A percentile compares a stretch with the other conserved stretches of the same genome.
Conservation (phyloP, 2,113 vertebrate genomes). For the Cyrtonyx montezumae region DNA sequence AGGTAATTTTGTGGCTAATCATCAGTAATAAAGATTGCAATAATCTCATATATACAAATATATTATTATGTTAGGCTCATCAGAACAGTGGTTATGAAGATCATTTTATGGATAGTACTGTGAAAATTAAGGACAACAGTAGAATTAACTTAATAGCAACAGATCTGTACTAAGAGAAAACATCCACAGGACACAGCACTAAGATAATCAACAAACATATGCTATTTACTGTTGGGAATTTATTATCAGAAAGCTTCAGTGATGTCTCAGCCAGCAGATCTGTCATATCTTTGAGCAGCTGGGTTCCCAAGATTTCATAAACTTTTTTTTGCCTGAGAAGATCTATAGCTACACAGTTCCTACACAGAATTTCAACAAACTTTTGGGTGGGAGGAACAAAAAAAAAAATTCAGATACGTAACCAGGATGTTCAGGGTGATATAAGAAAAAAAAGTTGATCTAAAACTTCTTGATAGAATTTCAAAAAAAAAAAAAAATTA, state of each 20-base stretch:
- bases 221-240: background rate
- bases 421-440: background rate
- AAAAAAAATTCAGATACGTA: rapidly evolving
- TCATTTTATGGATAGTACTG: conserved; percentile 2
- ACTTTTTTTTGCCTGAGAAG: background rate
- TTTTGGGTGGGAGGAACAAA: rapidly evolving
- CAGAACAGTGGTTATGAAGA: conserved; percentile 37
- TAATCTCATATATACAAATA: conserved; percentile 20
- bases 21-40: conserved; percentile 48
- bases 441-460: no score
- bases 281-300: background rate
- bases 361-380: background rate
- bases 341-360: background rate
- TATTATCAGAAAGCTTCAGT: background rate
- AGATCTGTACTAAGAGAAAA: background rate
- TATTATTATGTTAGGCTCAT: conserved; percentile 22
- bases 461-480: no score
- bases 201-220: background rate
- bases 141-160: background rate
- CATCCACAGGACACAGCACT: background rate
- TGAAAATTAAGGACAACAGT: conserved; percentile 21
- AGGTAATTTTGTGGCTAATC: conserved; percentile 49
- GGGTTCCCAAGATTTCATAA: background rate
- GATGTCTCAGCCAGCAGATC: background rate
- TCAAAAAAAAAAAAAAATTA: no score